A percentile compares a stretch with the other conserved stretches of the same genome.
phyloP scores from a whole-genome alignment of 2,797 vertebrate species.

The Melanotaenia maccullochi region DNA sequence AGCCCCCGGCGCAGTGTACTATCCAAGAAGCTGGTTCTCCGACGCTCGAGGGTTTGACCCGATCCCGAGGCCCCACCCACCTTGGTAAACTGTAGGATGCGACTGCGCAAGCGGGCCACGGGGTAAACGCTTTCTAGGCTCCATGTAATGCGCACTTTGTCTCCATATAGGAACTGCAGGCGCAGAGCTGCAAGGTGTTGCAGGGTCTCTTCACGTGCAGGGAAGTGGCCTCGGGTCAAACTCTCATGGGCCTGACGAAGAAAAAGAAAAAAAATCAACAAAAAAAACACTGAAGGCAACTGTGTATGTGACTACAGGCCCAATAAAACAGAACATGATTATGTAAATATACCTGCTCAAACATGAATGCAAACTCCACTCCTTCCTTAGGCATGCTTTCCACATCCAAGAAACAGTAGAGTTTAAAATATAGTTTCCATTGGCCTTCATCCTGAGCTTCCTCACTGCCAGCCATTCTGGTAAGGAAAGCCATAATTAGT shows the following conservation, averaged over 20 bases:
- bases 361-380: constrained; percentile 96
- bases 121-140: constrained; percentile 89
- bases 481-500: constrained; percentile 25
- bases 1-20: constrained; percentile 89
- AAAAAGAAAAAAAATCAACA: background rate
- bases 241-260: constrained; percentile 90
- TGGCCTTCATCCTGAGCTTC: constrained; percentile 86
- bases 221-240: constrained; percentile 91
- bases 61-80: constrained; percentile 71
- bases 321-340: background rate
- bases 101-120: constrained; percentile 87
- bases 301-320: background rate
- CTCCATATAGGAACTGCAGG: constrained; percentile 90
- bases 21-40: constrained; percentile 92
- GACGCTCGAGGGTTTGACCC: constrained; percentile 89
- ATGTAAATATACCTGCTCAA: constrained; percentile 88
- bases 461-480: constrained; percentile 86
- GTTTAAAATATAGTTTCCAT: constrained; percentile 95
- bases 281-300: background rate
- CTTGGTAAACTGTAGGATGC: constrained; percentile 91
- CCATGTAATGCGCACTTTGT: constrained; percentile 85
- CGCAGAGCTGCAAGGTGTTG: constrained; percentile 90
- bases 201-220: constrained; percentile 90
- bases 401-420: constrained; percentile 94
- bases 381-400: constrained; percentile 93